Conservation (phyloP, 2,888 invertebrate genomes). For the Myopa tessellatipennis region DNA sequence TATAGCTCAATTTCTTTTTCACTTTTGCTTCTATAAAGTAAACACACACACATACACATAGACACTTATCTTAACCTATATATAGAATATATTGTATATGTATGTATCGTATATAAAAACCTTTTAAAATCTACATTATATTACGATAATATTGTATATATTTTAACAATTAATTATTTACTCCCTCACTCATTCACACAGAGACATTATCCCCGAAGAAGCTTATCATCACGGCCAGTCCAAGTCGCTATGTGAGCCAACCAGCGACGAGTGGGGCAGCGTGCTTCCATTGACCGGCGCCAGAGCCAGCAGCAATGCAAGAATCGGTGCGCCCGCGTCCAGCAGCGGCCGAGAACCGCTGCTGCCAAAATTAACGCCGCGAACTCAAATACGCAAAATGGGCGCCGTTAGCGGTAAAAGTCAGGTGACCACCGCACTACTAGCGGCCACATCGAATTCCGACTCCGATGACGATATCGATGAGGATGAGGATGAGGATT, state of each 20-base stretch:
- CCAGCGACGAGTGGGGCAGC: constrained; percentile 68
- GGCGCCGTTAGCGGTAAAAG: constrained; percentile 67
- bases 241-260: constrained; percentile 73
- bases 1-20: too few species aligned
- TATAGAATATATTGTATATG: not conserved
- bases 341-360: constrained; percentile 69
- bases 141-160: not conserved
- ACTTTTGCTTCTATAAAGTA: not conserved
- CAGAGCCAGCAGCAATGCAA: constrained; percentile 52
- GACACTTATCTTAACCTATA: constrained; percentile 4
- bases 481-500: constrained; percentile 66
- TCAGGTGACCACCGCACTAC: constrained; percentile 70
- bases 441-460: constrained; percentile 75
- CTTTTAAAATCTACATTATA: too few species aligned
- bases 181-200: constrained; percentile 49
- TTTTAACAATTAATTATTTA: constrained; percentile 20
- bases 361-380: constrained; percentile 72
- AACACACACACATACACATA: constrained; percentile 33
- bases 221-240: constrained; percentile 70
- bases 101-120: too few species aligned
- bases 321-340: constrained; percentile 56
- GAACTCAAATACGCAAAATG: constrained; percentile 73
- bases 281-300: constrained; percentile 58
- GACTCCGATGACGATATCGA: constrained; percentile 65
- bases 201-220: constrained; percentile 81